phyloP scores from a whole-genome alignment of 2,888 invertebrate genomes.

The Ichneumoninae sp. region DNA sequence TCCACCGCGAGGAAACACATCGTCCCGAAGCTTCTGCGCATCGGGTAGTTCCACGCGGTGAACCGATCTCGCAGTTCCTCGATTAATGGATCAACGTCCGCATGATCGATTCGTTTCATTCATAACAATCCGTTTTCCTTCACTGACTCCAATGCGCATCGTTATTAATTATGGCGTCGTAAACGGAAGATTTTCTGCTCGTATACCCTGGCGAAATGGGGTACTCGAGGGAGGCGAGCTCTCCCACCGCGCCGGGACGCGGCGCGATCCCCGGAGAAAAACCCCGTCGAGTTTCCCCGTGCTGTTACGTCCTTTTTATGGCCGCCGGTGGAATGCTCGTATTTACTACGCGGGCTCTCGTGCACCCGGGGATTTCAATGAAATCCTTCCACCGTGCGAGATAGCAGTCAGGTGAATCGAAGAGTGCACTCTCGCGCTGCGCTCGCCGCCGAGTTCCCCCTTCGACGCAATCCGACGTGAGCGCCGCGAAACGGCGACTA shows the following conservation, averaged over 20 bases:
- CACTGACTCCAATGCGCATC: constrained; percentile 17
- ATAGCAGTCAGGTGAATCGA: constrained; percentile 42
- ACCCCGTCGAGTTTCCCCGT: constrained; percentile 65
- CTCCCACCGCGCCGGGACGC: constrained; percentile 30
- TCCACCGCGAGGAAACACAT: neutral
- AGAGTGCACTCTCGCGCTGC: constrained; percentile 29
- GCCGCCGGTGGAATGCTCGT: constrained; percentile 67
- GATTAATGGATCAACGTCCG: neutral
- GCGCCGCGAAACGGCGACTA: constrained; percentile 30
- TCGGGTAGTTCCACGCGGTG: neutral
- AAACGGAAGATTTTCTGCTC: constrained; percentile 17
- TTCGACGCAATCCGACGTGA: constrained; percentile 22
- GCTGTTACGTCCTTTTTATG: constrained; percentile 70
- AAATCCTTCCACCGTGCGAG: constrained; percentile 27
- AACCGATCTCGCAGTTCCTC: neutral
- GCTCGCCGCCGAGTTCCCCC: constrained; percentile 31
- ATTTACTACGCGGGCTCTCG: constrained; percentile 57
- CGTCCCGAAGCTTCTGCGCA: neutral
- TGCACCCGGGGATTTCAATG: constrained; percentile 59
- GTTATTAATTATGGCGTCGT: constrained; percentile 24
- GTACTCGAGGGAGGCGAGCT: constrained; percentile 36
- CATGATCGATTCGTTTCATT: neutral
- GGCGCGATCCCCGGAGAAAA: constrained; percentile 61
- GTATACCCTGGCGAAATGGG: constrained; percentile 33
- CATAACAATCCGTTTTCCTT: constrained; percentile 1